Evolutionary conservation across 2,113 vertebrate genomes (phyloP), one percentile per base, ranked within the genome.

Genomic region (Tricholaema leucomelas): DNA sequence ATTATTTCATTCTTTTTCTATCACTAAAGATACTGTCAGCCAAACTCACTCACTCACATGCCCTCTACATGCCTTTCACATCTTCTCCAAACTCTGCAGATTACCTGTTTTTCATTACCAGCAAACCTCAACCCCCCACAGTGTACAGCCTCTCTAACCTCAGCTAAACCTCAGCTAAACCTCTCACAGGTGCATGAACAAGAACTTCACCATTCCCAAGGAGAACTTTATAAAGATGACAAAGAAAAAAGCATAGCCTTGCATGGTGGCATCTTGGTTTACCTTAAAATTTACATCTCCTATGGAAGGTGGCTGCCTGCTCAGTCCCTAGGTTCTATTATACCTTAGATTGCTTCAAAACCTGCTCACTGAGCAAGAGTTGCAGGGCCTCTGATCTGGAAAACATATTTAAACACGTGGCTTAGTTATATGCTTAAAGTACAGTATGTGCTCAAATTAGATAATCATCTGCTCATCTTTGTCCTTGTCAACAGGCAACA

Each of bases 1-100:
- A 97, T 97, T 97, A 96, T 97, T 97, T 97, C 96, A 97, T 97
- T 96, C 95, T 94, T 96, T 97, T 96, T 86, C 72, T 96, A 95
- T 94, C 96, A 96, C 97, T 90, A 94, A 96, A 97, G 97, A 97
- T 95, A 96, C 94, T 87, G 91, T 96, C 96, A 96, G 70, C 55
- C 90, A 77, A 96, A 95, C 67, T 97, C 92, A 77, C 90, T 97
- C 94, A 95, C 95, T 97, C 96, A 96, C 81, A 81, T 86, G 87
- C 94, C 92, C 96, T 96, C 94, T 88, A 87, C 81, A 69, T 83
- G 93, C 94, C 95, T 95, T 96, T 96, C 90, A 55, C 79, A 85
- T 94, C 96, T 96, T 91, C 81, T 95, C 94, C 96, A 93, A 96
- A 94, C 84, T 30, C 2, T 27, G 81, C 0, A 4, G 91, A 96